Conservation (phyloP, 1,140 invertebrate genomes). For the Wasmannia auropunctata region DNA sequence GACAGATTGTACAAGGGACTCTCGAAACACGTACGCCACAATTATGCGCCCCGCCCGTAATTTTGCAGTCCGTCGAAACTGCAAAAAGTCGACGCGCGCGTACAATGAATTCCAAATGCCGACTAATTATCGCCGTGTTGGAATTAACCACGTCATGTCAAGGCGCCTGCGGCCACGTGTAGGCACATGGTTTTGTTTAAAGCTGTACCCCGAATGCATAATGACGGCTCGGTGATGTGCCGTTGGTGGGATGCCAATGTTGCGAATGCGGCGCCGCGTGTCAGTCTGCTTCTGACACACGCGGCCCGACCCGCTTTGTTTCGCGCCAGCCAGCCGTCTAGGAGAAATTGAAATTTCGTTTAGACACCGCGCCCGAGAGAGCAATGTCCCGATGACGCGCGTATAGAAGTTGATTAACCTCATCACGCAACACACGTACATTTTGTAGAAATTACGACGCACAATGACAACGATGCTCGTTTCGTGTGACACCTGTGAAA, state of each 20-base stretch:
- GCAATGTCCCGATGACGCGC: conserved; percentile 43
- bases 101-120: conserved; percentile 39
- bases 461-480: neutral
- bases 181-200: conserved; percentile 47
- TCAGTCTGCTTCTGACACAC: conserved; percentile 54
- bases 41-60: conserved; percentile 2
- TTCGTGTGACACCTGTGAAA: neutral
- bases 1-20: neutral
- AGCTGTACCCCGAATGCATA: conserved; percentile 51
- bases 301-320: conserved; percentile 38
- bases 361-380: conserved; percentile 19
- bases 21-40: neutral
- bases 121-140: conserved; percentile 39
- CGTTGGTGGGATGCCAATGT: conserved; percentile 57
- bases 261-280: conserved; percentile 31
- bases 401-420: conserved; percentile 28
- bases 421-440: neutral
- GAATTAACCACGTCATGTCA: conserved; percentile 52
- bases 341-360: conserved; percentile 57
- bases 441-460: neutral
- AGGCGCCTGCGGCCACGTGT: conserved; percentile 32
- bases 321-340: conserved; percentile 54
- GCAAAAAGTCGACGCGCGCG: conserved; percentile 20
- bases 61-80: neutral
- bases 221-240: conserved; percentile 52